Conservation (phyloP, 2,797 vertebrate genomes). For the Cygnus olor region DNA sequence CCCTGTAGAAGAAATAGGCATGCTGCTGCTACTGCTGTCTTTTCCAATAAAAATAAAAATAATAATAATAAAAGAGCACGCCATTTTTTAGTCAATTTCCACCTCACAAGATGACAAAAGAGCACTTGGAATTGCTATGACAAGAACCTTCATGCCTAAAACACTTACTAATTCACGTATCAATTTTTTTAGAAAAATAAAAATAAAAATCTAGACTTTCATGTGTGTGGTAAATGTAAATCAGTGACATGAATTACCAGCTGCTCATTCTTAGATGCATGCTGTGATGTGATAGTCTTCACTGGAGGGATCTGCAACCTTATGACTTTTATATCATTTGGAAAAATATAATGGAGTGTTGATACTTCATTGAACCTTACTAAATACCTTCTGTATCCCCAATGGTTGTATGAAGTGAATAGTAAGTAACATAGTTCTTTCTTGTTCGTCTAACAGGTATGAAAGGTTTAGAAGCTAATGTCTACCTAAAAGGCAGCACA, state of each 20-base stretch:
- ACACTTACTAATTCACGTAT: constrained; percentile 34
- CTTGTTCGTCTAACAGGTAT: constrained; percentile 3
- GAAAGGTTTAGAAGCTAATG: constrained; percentile 33
- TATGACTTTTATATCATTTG: constrained; percentile 29
- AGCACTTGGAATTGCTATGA: background rate
- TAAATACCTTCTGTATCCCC: background rate
- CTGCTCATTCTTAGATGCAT: background rate
- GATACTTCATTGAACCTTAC: constrained; percentile 16
- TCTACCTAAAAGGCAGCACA: background rate
- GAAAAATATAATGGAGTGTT: background rate
- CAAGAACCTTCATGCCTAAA: background rate
- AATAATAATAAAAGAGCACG: background rate
- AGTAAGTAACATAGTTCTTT: background rate
- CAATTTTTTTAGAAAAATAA: background rate
- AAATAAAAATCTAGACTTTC: background rate
- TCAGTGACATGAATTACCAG: background rate
- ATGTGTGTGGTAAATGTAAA: constrained; percentile 21
- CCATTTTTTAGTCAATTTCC: constrained; percentile 17
- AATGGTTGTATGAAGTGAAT: background rate
- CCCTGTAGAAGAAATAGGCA: background rate
- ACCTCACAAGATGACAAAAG: constrained; percentile 26
- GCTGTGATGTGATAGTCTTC: background rate
- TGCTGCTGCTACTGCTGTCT: background rate
- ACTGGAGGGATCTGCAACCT: constrained; percentile 3
- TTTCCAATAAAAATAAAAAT: background rate